Base-by-base conservation (phyloP, 2,888 invertebrate species). In the Lumbricus terrestris region DNA sequence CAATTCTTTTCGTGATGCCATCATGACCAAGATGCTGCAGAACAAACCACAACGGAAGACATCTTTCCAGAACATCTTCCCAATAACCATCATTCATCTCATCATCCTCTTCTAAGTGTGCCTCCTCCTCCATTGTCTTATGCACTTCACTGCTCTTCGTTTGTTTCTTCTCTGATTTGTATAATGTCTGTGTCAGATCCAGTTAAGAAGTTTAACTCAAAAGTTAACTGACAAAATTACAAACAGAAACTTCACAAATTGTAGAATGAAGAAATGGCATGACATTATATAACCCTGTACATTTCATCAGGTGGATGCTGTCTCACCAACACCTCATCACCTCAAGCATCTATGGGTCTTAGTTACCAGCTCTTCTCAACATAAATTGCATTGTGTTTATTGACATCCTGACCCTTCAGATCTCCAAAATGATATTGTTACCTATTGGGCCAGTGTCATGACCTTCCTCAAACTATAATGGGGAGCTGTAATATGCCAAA, bases 31-130 rank as follows among this genome's bases (percentile, higher is more conserved):
- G 69, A 69, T 69, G 69, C n/a, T 69, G 69, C n/a, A 69, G 69
- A 69, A 69, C 69, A 69, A 69, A 69, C 69, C 69, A 69, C 69
- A 69, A n/a, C n/a, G 69, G 69, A 69, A 69, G 69, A 69, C 69
- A 69, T 69, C 13, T 69, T n/a, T n/a, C 69, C n/a, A 69, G 69
- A 29, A 11, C n/a, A 69, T 54, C 54, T 29, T 54, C 54, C 23
- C 54, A 4, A 23, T 4, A 29, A 23, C 29, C 54, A 47, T 47
- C 47, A 47, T 23, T 47, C 47, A 23, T 23, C 69, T 69, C 69
- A 4, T 69, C 69, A 29, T 69, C 69, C 69, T n/a, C n/a, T n/a
- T 69, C n/a, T n/a, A n/a, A 8, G 29, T 29, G 0, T 16, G n/a
- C 69, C n/a, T 69, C 69, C 69, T 69, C 69, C n/a, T 69, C 69